Evolutionary conservation across 2,113 vertebrate genomes (phyloP), one percentile per base, ranked within the genome.

Genomic region (Salvator merianae): DNA sequence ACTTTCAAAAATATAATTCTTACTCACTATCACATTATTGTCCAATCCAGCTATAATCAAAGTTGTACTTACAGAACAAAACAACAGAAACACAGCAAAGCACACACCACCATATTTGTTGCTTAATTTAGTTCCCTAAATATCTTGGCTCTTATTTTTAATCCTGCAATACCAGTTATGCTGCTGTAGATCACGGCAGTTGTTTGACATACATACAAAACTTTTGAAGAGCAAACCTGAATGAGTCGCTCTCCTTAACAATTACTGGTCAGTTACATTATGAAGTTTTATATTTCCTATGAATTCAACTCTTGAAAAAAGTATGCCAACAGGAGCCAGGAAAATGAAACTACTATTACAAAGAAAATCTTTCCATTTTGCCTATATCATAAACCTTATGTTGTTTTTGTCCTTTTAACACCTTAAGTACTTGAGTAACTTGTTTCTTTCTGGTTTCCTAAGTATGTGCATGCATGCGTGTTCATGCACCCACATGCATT

Each of bases 171-270:
- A 13, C 18, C 34, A n/a, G 50, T 53, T 84, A 68, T n/a, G 66
- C 3, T 32, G 59, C 59, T 63, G 59, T 63, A 26, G 66, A 68
- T n/a, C 30, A 4, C 66, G n/a, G 30, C 13, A 68, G 30, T n/a
- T 68, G 13, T 32, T 68, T 68, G 8, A 32, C 30, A 68, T 68
- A 68, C n/a, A 26, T 65, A 26, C 28, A 26, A 65, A 65, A 65
- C 26, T 26, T 7, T 30, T 65, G 63, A 0, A 9, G 3, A 32
- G 65, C 0, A 4, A 0, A 13, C 4, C 30, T 8, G 3, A n/a
- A 32, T 3, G 28, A 16, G 14, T 68, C n/a, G n/a, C n/a, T n/a
- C n/a, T n/a, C n/a, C n/a, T n/a, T n/a, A n/a, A n/a, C n/a, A n/a
- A n/a, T n/a, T n/a, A n/a, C n/a, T n/a, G n/a, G n/a, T 68, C n/a